These are phyloP conservation scores for Mustela nigripes DNA, from an alignment of 2,113 vertebrate species.

Conservation along the genomic window DNA sequence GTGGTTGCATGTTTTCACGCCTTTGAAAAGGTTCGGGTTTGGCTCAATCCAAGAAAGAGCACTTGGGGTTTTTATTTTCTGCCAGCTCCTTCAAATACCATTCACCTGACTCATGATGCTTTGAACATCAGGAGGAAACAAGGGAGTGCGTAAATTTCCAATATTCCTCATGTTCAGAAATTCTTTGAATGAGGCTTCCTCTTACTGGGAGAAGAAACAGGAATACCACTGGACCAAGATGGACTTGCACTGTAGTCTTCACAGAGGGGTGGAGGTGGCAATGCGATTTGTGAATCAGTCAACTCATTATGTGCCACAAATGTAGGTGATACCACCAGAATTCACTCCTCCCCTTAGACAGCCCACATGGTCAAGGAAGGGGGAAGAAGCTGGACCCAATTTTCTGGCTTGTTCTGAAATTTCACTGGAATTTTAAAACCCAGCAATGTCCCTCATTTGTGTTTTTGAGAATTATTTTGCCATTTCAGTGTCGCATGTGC, in stretches of 20 bases:
- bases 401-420: neutral
- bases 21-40: conserved; percentile 82
- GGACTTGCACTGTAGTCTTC: neutral
- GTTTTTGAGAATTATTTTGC: neutral
- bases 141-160: conserved; percentile 50
- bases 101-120: conserved; percentile 79
- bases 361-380: neutral
- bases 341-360: neutral
- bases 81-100: conserved; percentile 78
- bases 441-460: neutral
- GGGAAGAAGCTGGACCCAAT: neutral
- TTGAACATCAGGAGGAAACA: conserved; percentile 66
- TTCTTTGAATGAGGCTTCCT: conserved; percentile 19
- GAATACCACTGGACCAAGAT: neutral
- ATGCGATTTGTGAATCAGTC: neutral
- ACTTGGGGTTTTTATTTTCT: conserved; percentile 71
- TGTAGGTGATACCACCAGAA: neutral
- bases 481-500: neutral
- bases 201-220: conserved; percentile 2
- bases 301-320: too few species aligned
- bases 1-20: conserved; percentile 81
- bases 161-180: conserved; percentile 46
- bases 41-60: conserved; percentile 63
- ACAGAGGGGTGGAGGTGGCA: neutral
- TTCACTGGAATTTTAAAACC: neutral